These are phyloP conservation scores for Lucilia cuprina DNA, from an alignment of 1,140 invertebrate species.

Conservation along the genomic window DNA sequence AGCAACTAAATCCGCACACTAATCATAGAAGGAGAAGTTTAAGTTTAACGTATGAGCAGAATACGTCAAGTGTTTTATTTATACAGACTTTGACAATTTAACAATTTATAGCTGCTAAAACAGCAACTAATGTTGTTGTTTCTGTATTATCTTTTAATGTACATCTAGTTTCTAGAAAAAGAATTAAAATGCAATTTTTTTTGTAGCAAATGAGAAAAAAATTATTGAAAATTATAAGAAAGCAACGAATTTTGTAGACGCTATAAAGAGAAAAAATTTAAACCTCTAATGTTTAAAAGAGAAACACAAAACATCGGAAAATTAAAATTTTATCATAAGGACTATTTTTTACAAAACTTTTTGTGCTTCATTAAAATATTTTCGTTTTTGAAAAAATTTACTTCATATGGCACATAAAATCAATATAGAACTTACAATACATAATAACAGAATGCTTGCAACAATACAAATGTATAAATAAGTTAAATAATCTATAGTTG, in stretches of 20 bases:
- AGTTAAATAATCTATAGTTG: neutral
- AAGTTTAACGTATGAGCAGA: neutral
- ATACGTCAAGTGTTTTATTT: neutral
- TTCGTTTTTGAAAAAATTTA: no score
- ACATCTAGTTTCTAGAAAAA: neutral
- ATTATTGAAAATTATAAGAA: neutral
- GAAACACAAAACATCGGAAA: no score
- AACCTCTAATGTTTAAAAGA: no score
- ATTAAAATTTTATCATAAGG: no score
- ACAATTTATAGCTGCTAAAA: slow-evolving; percentile 25
- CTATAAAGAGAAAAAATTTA: no score
- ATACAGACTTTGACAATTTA: slow-evolving; percentile 26
- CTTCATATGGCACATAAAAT: no score
- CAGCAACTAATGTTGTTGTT: neutral
- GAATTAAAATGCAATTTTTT: slow-evolving; percentile 14
- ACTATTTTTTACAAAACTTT: no score
- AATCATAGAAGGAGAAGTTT: neutral
- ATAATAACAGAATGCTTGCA: neutral
- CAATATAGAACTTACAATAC: no score
- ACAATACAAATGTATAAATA: neutral
- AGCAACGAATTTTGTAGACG: neutral
- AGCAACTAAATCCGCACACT: neutral
- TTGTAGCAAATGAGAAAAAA: neutral
- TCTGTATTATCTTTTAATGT: neutral
- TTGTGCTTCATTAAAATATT: no score